phyloP scores from a whole-genome alignment of 2,113 vertebrate genomes.

The Isichthys henryi region DNA sequence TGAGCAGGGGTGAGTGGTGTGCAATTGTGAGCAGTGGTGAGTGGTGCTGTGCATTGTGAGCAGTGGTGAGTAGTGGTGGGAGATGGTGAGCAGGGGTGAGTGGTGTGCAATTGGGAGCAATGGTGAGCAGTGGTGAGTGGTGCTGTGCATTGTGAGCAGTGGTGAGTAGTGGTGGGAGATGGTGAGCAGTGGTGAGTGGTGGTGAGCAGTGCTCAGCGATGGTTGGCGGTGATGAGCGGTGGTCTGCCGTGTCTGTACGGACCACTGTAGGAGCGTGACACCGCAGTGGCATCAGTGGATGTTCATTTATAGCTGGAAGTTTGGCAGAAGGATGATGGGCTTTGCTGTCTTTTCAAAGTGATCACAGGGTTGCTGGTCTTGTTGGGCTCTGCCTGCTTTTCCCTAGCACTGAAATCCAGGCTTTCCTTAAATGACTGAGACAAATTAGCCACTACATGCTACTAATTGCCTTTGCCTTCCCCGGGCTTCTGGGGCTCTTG shows the following conservation, averaged over 20 bases:
- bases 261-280: neutral
- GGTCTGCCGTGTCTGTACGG: neutral
- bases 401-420: neutral
- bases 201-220: neutral
- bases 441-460: neutral
- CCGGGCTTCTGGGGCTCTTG: neutral
- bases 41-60: no score
- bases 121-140: no score
- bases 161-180: neutral
- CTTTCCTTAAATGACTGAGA: neutral
- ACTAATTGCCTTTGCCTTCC: neutral
- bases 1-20: neutral
- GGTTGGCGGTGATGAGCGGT: neutral
- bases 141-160: no score
- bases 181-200: no score
- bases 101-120: no score
- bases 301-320: neutral
- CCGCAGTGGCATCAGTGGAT: neutral
- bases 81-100: no score
- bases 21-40: no score
- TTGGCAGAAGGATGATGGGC: neutral
- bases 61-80: no score
- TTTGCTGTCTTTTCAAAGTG: neutral
- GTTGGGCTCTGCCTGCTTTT: neutral
- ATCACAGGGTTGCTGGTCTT: neutral